A percentile compares a stretch with the other conserved stretches of the same genome.
Conservation (phyloP, 2,888 invertebrate genomes). For the Unio delphinus region DNA sequence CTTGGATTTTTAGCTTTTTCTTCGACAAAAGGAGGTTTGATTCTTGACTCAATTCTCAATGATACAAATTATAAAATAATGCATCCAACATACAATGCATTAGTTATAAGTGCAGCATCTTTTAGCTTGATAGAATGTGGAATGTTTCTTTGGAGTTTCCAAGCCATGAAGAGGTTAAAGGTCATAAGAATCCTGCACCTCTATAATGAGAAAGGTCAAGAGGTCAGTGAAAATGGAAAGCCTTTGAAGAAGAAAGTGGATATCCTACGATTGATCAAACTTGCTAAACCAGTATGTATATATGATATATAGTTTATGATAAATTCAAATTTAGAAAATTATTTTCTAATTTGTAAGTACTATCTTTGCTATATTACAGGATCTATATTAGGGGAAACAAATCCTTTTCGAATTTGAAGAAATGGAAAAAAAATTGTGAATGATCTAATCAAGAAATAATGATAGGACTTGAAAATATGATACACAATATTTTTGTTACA, state of each 20-base stretch:
- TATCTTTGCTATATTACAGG: no score
- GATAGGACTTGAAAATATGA: no score
- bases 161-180: slow-evolving; percentile 52
- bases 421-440: no score
- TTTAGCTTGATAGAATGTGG: slow-evolving; percentile 56
- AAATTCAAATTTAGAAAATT: no score
- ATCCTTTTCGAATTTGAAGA: no score
- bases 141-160: slow-evolving; percentile 41
- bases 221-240: slow-evolving; percentile 64
- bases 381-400: no score
- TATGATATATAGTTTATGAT: neutral
- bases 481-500: no score
- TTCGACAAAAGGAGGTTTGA: slow-evolving; percentile 52
- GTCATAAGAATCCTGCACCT: slow-evolving; percentile 49
- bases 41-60: slow-evolving; percentile 50
- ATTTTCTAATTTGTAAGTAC: no score
- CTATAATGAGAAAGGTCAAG: slow-evolving; percentile 56
- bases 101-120: slow-evolving; percentile 50
- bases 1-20: slow-evolving; percentile 41
- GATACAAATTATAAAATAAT: slow-evolving; percentile 43
- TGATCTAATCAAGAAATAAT: no score
- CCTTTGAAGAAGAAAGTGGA: slow-evolving; percentile 49
- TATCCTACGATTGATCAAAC: slow-evolving; percentile 49
- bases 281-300: slow-evolving; percentile 63
- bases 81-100: slow-evolving; percentile 60